Percentiles rank a stretch among this genome's conserved stretches.
These are phyloP conservation scores for Girardinus metallicus DNA, from an alignment of 2,797 vertebrate species.

Conservation along the genomic window DNA sequence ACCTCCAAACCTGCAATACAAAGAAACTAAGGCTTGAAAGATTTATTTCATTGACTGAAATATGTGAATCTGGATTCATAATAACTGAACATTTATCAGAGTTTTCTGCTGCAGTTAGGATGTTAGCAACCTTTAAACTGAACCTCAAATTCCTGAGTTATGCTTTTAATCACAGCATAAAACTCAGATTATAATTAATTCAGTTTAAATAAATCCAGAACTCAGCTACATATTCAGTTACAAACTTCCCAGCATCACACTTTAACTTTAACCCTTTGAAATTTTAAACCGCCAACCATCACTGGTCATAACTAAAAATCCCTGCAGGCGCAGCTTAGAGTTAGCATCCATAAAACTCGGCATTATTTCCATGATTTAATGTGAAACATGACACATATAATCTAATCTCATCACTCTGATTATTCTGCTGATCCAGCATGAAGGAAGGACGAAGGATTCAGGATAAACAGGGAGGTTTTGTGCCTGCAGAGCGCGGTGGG, in stretches of 20 bases:
- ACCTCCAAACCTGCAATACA: no score
- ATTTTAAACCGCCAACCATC: slow-evolving; percentile 9
- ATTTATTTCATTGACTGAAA: no score
- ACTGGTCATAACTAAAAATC: slow-evolving; percentile 11
- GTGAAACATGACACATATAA: slow-evolving; percentile 47
- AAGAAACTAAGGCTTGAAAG: no score
- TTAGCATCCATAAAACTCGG: slow-evolving; percentile 47
- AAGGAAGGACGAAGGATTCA: slow-evolving; percentile 12
- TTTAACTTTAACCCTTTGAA: slow-evolving; percentile 43
- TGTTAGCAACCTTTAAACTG: background rate
- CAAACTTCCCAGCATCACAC: slow-evolving; percentile 32
- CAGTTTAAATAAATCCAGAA: slow-evolving; percentile 9
- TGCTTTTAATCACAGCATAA: background rate
- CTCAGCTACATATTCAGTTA: slow-evolving; percentile 40
- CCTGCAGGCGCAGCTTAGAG: slow-evolving; percentile 36
- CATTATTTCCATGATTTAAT: slow-evolving; percentile 32
- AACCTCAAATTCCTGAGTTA: background rate
- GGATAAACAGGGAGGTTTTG: slow-evolving; percentile 53
- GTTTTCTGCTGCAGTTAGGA: background rate
- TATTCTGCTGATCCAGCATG: slow-evolving; percentile 56
- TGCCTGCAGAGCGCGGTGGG: slow-evolving; percentile 48
- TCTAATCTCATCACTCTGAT: slow-evolving; percentile 52
- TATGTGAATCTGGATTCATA: background rate
- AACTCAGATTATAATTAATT: slow-evolving; percentile 2
- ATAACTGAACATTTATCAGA: background rate